Evolutionary conservation across 2,113 vertebrate genomes (phyloP).

Genomic region (Illadopsis cleaveri): DNA sequence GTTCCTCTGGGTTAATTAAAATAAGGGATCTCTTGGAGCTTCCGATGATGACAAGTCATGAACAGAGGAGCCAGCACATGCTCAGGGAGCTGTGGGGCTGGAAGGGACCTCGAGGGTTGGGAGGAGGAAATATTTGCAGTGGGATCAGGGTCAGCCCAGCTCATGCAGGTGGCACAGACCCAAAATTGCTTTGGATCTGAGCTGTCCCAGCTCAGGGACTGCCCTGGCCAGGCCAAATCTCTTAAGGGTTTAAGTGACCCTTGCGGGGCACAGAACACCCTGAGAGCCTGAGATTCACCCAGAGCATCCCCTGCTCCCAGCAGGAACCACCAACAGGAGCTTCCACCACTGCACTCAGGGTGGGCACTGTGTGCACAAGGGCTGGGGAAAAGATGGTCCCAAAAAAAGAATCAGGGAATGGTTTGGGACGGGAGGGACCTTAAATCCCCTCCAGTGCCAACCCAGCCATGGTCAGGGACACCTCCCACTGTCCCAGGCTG

Average conservation of each 20-base stretch:
- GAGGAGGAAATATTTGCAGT: neutral
- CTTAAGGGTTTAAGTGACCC: neutral
- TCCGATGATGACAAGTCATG: neutral
- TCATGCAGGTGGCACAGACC: neutral
- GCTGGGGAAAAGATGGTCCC: neutral
- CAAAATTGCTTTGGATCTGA: neutral
- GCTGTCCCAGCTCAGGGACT: neutral
- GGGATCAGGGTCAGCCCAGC: neutral
- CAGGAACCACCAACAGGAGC: neutral
- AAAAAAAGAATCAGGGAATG: neutral
- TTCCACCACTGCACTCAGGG: neutral
- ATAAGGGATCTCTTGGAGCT: neutral
- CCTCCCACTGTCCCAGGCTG: neutral
- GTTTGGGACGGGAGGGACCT: neutral
- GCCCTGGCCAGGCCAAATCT: neutral
- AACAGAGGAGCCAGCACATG: neutral
- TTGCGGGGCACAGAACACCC: neutral
- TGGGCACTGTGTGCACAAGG: neutral
- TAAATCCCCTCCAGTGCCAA: fast-evolving
- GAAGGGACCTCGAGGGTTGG: neutral
- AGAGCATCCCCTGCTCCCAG: neutral
- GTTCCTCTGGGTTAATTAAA: neutral
- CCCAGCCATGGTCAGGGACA: neutral
- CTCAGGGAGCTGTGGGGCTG: neutral
- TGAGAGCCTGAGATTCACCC: neutral